These are phyloP conservation scores for Vulpes lagopus DNA, from an alignment of 2,113 vertebrate genomes.

Conservation along the genomic window DNA sequence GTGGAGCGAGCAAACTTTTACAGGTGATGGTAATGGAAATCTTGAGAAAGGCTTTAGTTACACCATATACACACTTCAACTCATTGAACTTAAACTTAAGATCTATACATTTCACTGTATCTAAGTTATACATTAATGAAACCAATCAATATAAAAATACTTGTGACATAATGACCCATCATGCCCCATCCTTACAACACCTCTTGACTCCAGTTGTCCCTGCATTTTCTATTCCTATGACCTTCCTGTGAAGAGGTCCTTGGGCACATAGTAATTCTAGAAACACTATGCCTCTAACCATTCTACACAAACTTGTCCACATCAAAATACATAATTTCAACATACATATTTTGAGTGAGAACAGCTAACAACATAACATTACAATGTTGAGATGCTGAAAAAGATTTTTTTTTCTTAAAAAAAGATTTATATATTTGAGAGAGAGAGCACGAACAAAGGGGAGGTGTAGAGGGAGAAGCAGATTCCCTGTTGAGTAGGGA, in stretches of 20 bases:
- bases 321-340: not conserved
- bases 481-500: too few relatives aligned
- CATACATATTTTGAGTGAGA: not conserved
- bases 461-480: too few relatives aligned
- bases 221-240: not conserved
- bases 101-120: not conserved
- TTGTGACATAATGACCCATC: not conserved
- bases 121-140: not conserved
- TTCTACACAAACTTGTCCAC: not conserved
- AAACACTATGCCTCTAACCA: not conserved
- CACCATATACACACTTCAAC: not conserved
- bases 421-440: too few relatives aligned
- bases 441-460: too few relatives aligned
- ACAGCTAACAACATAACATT: not conserved
- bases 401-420: not conserved
- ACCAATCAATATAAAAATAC: not conserved
- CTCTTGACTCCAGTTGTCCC: not conserved
- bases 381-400: not conserved
- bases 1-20: not conserved
- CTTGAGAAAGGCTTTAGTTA: not conserved
- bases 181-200: fast-evolving
- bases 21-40: not conserved
- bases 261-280: not conserved
- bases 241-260: not conserved
- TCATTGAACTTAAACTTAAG: not conserved